Evolutionary conservation across 2,888 invertebrate genomes (phyloP).

Genomic region (Lottia gigantea): DNA sequence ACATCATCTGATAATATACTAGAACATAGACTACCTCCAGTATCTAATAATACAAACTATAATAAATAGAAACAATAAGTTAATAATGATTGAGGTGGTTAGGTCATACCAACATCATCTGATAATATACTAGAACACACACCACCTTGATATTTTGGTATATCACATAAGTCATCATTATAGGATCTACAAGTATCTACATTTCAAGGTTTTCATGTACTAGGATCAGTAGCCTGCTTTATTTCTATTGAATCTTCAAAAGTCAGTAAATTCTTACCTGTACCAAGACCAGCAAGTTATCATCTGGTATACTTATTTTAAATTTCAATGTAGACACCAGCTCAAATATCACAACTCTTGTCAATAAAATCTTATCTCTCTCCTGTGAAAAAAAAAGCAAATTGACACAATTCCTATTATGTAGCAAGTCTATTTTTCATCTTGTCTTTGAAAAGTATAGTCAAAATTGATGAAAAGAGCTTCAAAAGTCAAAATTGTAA

Average conservation of each 20-base stretch:
- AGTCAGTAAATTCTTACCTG: conserved; percentile 73
- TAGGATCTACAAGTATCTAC: conserved; percentile 17
- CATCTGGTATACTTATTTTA: conserved; percentile 92
- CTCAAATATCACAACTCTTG: conserved; percentile 92
- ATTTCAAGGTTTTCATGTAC: too few species aligned
- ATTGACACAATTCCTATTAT: too few species aligned
- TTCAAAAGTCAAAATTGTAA: too few species aligned
- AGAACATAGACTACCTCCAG: conserved; percentile 81
- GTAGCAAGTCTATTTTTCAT: too few species aligned
- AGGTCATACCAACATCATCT: conserved; percentile 34
- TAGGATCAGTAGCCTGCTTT: too few species aligned
- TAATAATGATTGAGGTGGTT: conserved; percentile 64
- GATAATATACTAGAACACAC: too few species aligned
- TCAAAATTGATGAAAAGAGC: too few species aligned
- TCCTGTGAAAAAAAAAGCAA: conserved; percentile 73
- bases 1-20: conserved; percentile 64
- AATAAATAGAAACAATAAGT: conserved; percentile 70
- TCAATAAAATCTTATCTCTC: conserved; percentile 91
- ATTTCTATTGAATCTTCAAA: neutral
- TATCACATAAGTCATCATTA: too few species aligned
- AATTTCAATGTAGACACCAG: conserved; percentile 95
- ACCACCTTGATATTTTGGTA: too few species aligned
- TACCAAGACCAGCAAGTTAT: conserved; percentile 90
- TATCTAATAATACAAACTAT: conserved; percentile 76
- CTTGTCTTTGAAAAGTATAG: too few species aligned